Evolutionary conservation across 2,888 invertebrate species (phyloP).

Genomic region (Plemyria rubiginata): DNA sequence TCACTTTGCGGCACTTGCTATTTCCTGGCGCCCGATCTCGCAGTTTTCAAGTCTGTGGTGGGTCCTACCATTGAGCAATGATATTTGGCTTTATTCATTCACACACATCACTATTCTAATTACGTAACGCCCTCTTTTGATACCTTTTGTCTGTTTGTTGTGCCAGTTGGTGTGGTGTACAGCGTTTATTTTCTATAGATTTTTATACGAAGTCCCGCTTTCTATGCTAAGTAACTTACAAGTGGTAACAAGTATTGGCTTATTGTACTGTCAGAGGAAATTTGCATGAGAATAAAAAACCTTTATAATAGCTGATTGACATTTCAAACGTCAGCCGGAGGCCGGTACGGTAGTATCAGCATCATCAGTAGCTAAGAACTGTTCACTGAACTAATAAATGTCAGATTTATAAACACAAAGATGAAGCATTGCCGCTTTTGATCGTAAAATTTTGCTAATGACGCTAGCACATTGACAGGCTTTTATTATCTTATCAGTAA

Average conservation of each 20-base stretch:
- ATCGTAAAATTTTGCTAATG: not conserved
- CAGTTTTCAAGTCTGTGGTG: conserved; percentile 48
- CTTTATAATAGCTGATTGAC: conserved; percentile 52
- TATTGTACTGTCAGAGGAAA: conserved; percentile 54
- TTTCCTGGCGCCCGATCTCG: conserved; percentile 46
- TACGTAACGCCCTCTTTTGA: conserved; percentile 71
- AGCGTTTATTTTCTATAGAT: conserved; percentile 66
- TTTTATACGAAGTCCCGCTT: conserved; percentile 57
- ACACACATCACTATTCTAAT: conserved; percentile 64
- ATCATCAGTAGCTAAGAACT: conserved; percentile 26
- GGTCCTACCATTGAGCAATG: conserved; percentile 60
- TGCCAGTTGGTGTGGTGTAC: conserved; percentile 55
- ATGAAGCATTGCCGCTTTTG: not conserved
- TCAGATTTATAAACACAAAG: conserved; percentile 7
- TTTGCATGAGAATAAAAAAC: conserved; percentile 60
- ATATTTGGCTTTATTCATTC: conserved; percentile 48
- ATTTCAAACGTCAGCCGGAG: conserved; percentile 49
- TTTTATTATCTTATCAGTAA: not conserved
- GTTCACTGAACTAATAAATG: conserved; percentile 23
- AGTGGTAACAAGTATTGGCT: conserved; percentile 57
- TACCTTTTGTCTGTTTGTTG: conserved; percentile 69
- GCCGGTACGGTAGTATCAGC: conserved; percentile 28
- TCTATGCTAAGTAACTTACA: conserved; percentile 70
- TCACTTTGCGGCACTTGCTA: conserved; percentile 42
- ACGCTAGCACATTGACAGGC: not conserved